Conservation (phyloP, 1,140 invertebrate species). For the Papilio polyxenes region DNA sequence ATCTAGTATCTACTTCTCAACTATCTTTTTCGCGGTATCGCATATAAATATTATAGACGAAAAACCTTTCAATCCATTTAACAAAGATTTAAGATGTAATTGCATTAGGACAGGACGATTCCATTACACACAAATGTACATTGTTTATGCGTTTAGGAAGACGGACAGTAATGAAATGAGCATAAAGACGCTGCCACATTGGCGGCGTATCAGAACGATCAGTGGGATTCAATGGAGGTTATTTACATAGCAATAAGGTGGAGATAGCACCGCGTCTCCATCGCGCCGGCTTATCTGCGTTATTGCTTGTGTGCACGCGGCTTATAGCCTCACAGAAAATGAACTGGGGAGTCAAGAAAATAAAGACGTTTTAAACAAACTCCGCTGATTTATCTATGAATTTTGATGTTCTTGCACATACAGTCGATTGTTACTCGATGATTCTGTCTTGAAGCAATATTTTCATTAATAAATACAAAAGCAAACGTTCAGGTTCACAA, state of each 20-base stretch:
- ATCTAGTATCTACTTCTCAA: not conserved
- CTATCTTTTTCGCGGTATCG: not conserved
- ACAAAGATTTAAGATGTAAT: constrained; percentile 3
- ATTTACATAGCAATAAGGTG: constrained; percentile 78
- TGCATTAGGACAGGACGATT: constrained; percentile 28
- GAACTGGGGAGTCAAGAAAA: constrained; percentile 67
- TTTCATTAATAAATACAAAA: not conserved
- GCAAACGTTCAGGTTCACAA: not conserved
- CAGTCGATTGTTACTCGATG: constrained; percentile 45
- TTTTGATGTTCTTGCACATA: constrained; percentile 47
- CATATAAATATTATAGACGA: not conserved
- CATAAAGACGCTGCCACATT: constrained; percentile 71
- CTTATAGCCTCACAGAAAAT: constrained; percentile 73
- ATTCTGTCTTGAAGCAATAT: constrained; percentile 41
- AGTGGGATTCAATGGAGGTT: constrained; percentile 70
- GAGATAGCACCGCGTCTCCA: constrained; percentile 63
- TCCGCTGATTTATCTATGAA: constrained; percentile 61
- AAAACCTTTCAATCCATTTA: constrained; percentile 12
- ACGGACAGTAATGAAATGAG: constrained; percentile 65
- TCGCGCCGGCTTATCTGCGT: constrained; percentile 65
- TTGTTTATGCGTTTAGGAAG: constrained; percentile 49
- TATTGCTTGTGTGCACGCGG: constrained; percentile 73
- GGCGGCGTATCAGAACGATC: constrained; percentile 68
- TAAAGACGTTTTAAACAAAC: constrained; percentile 69
- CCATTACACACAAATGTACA: constrained; percentile 44